phyloP scores from a whole-genome alignment of 2,797 vertebrate genomes.

The Lepus oiostolus region DNA sequence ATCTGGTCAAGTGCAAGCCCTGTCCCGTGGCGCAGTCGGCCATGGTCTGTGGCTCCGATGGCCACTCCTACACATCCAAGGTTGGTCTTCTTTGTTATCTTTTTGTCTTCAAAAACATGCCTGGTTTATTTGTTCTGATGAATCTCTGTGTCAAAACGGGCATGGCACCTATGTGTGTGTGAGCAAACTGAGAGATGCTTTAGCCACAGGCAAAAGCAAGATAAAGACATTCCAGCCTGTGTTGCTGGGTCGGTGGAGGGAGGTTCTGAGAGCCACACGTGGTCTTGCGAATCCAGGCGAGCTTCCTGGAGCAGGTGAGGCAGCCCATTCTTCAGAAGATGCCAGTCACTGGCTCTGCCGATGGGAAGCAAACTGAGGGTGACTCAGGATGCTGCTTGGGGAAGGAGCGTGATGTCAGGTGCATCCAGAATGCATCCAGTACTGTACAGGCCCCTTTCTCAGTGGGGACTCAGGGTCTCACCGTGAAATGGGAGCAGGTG shows the following conservation, averaged over 20 bases:
- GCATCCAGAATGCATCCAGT: rapidly evolving
- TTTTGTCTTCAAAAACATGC: neutral
- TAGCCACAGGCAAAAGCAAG: neutral
- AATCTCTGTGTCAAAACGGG: neutral
- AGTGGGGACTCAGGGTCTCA: neutral
- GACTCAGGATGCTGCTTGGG: neutral
- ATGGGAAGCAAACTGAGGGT: neutral
- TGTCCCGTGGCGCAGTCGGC: slow-evolving; percentile 88
- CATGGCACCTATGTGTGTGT: neutral
- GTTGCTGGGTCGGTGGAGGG: neutral
- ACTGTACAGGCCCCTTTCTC: neutral
- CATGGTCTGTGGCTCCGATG: slow-evolving; percentile 95
- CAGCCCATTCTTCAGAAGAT: neutral
- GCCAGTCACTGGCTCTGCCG: rapidly evolving
- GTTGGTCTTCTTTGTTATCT: slow-evolving; percentile 79
- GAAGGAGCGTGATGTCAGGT: neutral
- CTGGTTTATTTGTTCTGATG: neutral
- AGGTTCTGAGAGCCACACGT: neutral
- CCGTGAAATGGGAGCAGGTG: neutral
- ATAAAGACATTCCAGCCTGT: neutral
- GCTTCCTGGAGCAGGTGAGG: neutral
- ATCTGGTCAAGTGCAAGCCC: slow-evolving; percentile 92
- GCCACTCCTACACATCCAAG: slow-evolving; percentile 93
- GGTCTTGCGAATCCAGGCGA: neutral
- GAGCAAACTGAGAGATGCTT: neutral